Evolutionary conservation across 1,140 invertebrate genomes (phyloP), one percentile per base, ranked within the genome.

Genomic region (Phymorhynchus buccinoides): DNA sequence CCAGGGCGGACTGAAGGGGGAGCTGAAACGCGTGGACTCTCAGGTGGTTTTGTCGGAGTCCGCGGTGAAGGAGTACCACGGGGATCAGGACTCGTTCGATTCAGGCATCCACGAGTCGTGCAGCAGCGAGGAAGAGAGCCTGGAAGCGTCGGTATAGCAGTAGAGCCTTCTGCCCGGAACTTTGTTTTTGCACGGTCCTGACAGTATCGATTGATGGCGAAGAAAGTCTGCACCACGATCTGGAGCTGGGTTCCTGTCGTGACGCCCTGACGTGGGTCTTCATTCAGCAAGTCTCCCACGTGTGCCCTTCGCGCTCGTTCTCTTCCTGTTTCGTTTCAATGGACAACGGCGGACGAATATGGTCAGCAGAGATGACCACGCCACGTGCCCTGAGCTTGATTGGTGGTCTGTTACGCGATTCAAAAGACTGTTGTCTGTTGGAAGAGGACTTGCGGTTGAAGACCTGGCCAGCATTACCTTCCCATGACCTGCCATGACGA

Each of bases 101-200:
- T 90, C 90, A n/a, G 90, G 90, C 39, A 90, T 90, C 78, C 88
- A 90, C 85, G 89, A 90, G 56, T 27, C 85, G 1, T 71, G 41
- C 27, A 62, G 56, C 32, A 48, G 80, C 30, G 86, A 85, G 7
- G 87, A 87, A 18, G 52, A 27, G 52, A 44, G 39, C 9, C 41
- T 80, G 44, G 42, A 80, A 48, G 77, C n/a, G 56, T 62, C 56
- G 4, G 56, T 62, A 62, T 62, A 62, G 56, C n/a, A 62, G 56
- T 62, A 62, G 56, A 62, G 14, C 14, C 56, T 62, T 0, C 18
- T 62, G 12, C 4, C 56, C 22, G 56, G 22, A 52, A 9, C 22
- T 18, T 2, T 9, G 12, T 18, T 52, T 18, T 2, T 9, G 12
- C 12, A 52, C 48, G 22, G 56, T 22, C 56, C 56, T 62, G 22